phyloP scores from a whole-genome alignment of 2,888 invertebrate genomes.

The Epicampocera succincta region DNA sequence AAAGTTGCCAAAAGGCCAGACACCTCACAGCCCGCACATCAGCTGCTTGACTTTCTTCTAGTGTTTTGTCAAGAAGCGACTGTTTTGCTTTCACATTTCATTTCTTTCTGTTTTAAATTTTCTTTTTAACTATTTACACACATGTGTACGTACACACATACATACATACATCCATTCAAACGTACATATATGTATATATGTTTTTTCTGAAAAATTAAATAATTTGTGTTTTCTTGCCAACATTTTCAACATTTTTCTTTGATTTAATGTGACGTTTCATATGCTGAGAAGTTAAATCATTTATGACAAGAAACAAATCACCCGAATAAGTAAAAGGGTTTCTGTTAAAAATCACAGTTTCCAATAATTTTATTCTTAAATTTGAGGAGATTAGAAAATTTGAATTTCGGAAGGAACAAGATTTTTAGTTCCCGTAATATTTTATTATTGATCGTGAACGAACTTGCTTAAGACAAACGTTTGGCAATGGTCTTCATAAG shows the following conservation, averaged over 20 bases:
- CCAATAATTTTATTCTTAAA: conserved; percentile 35
- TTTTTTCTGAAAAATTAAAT: no score
- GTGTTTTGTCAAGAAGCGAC: neutral
- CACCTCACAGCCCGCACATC: conserved; percentile 26
- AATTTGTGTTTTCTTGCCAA: no score
- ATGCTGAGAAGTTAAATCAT: conserved; percentile 73
- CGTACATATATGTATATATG: no score
- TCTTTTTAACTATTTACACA: neutral
- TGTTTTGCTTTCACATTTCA: neutral
- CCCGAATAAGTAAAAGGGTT: conserved; percentile 49
- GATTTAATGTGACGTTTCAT: conserved; percentile 69
- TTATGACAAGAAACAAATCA: conserved; percentile 77
- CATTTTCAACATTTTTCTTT: conserved; percentile 45
- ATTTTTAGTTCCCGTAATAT: conserved; percentile 34
- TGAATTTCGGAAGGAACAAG: neutral
- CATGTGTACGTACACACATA: no score
- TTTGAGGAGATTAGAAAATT: conserved; percentile 42
- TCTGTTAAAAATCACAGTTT: neutral
- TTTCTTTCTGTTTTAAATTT: neutral
- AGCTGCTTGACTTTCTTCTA: conserved; percentile 32
- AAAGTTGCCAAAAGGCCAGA: neutral
- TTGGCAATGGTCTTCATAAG: conserved; percentile 61
- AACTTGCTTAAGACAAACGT: conserved; percentile 40
- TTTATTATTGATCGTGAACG: conserved; percentile 41
- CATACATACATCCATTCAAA: no score